Percentiles rank a stretch among this genome's conserved stretches.
phyloP scores from a whole-genome alignment of 2,797 vertebrate genomes.

The Erpetoichthys calabaricus region DNA sequence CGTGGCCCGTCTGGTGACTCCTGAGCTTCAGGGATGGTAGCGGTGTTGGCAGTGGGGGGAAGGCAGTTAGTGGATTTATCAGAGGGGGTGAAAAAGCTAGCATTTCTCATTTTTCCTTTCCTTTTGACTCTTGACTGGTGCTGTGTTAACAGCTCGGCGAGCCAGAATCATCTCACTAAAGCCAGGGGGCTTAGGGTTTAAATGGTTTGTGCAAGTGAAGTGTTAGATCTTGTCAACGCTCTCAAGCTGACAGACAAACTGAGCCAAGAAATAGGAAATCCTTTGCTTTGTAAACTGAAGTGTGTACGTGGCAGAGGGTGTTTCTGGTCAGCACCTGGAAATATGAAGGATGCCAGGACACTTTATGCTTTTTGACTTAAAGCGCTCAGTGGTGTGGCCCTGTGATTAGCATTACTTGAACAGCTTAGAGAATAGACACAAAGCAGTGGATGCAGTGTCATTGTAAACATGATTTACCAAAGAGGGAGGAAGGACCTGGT shows the following conservation, averaged over 20 bases:
- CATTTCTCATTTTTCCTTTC: constrained; percentile 47
- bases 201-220: constrained; percentile 42
- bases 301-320: constrained; percentile 4
- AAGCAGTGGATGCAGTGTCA: too few relatives aligned
- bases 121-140: constrained; percentile 33
- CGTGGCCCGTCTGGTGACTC: constrained; percentile 11
- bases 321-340: background rate
- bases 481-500: too few relatives aligned
- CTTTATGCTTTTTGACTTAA: too few relatives aligned
- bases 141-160: constrained; percentile 25
- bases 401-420: background rate
- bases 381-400: background rate
- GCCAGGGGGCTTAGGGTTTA: constrained; percentile 40
- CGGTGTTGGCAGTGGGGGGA: background rate
- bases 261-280: constrained; percentile 25
- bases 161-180: constrained; percentile 29
- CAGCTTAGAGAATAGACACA: too few relatives aligned
- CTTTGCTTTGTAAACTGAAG: constrained; percentile 16
- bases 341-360: too few relatives aligned
- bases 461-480: too few relatives aligned
- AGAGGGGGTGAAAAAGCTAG: constrained; percentile 15
- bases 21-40: constrained; percentile 7
- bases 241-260: constrained; percentile 36
- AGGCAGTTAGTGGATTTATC: background rate
- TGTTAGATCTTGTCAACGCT: constrained; percentile 45